phyloP scores from a whole-genome alignment of 2,797 vertebrate genomes.

The Hafferia zeledoni region DNA sequence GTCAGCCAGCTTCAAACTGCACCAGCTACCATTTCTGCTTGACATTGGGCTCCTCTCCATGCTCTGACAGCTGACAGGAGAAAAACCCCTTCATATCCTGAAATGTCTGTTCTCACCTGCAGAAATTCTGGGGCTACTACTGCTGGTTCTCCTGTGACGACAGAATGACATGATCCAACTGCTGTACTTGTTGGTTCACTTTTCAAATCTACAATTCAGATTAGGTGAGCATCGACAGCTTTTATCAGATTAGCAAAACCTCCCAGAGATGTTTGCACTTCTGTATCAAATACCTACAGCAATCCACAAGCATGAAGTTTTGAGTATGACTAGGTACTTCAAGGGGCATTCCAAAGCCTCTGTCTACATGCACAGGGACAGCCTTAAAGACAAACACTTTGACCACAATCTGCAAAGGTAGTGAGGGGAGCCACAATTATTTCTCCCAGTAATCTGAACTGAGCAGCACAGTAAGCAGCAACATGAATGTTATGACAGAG shows the following conservation, averaged over 20 bases:
- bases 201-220: conserved; percentile 44
- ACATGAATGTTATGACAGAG: background rate
- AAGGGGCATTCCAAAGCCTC: background rate
- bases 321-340: background rate
- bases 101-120: background rate
- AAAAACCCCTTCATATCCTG: background rate
- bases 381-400: background rate
- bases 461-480: background rate
- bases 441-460: background rate
- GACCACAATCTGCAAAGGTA: background rate
- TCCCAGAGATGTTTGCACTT: background rate
- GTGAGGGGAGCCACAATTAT: background rate
- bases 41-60: background rate
- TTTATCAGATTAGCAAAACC: conserved; percentile 12
- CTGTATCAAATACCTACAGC: background rate
- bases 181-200: background rate
- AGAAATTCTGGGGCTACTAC: background rate
- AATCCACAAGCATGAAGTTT: background rate
- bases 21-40: background rate
- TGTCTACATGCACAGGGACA: background rate
- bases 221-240: background rate
- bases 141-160: background rate
- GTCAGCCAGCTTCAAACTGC: background rate
- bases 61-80: background rate
- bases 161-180: background rate